Conservation (phyloP, 2,888 invertebrate genomes). For the Cantharis rufa region DNA sequence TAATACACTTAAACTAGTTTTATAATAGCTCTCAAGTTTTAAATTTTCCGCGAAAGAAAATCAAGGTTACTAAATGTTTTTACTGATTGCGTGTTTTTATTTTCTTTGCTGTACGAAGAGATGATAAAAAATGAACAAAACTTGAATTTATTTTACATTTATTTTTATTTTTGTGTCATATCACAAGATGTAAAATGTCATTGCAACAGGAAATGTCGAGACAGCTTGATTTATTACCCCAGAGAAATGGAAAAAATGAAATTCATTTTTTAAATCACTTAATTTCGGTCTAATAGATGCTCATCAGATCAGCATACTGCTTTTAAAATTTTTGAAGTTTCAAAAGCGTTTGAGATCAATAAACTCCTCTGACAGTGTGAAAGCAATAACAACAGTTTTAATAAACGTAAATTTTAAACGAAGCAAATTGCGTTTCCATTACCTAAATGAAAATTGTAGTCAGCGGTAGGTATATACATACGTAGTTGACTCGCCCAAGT, state of each 20-base stretch:
- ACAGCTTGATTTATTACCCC: neutral
- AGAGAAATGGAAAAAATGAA: neutral
- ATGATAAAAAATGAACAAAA: neutral
- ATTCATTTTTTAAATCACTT: neutral
- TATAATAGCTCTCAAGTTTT: neutral
- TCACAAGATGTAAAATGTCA: neutral
- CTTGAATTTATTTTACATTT: neutral
- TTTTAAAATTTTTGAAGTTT: neutral
- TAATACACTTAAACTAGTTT: neutral
- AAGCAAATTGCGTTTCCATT: neutral
- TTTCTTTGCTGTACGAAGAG: neutral
- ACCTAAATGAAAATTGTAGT: neutral
- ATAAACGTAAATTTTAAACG: neutral
- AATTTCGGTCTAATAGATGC: neutral
- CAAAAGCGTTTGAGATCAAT: neutral
- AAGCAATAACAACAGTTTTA: neutral
- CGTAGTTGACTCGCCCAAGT: neutral
- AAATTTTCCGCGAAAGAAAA: neutral
- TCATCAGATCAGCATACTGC: neutral
- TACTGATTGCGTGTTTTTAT: neutral
- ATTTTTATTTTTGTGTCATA: neutral
- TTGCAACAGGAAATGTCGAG: neutral
- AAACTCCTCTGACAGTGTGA: neutral
- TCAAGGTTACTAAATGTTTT: neutral
- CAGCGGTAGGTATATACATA: neutral